Evolutionary conservation across 2,888 invertebrate genomes (phyloP).

Genomic region (Xylota segnis): DNA sequence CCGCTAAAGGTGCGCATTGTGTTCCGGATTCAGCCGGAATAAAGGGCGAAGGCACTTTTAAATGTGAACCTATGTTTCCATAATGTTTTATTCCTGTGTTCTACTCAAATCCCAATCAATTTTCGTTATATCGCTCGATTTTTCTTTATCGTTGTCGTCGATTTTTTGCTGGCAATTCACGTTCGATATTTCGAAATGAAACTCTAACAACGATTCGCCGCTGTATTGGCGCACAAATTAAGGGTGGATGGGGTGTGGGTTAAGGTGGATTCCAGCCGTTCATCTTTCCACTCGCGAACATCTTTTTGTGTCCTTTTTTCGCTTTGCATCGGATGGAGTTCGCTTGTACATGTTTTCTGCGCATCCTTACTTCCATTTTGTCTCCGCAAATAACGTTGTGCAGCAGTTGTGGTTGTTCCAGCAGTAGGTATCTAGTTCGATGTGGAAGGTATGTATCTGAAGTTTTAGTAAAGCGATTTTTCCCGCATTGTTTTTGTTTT

Average conservation of each 20-base stretch:
- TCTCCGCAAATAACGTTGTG: constrained; percentile 73
- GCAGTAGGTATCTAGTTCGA: constrained; percentile 24
- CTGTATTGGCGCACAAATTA: constrained; percentile 46
- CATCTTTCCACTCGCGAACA: constrained; percentile 70
- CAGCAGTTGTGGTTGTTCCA: constrained; percentile 75
- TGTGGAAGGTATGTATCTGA: constrained; percentile 51
- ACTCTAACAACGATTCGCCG: constrained; percentile 59
- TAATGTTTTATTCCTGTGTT: constrained; percentile 75
- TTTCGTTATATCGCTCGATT: constrained; percentile 73
- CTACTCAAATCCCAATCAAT: constrained; percentile 76
- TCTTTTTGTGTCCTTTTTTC: constrained; percentile 72
- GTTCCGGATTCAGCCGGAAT: constrained; percentile 46
- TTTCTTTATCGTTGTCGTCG: constrained; percentile 57
- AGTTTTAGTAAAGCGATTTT: constrained; percentile 66
- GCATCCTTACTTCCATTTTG: constrained; percentile 77
- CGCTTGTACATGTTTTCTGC: constrained; percentile 71
- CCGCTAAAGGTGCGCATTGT: constrained; percentile 63
- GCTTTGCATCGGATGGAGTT: constrained; percentile 73
- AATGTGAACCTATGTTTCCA: constrained; percentile 76
- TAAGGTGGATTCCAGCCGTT: constrained; percentile 47
- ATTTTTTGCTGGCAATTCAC: constrained; percentile 49
- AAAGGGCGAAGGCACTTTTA: constrained; percentile 69
- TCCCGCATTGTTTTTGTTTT: constrained; percentile 71
- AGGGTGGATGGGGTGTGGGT: constrained; percentile 25
- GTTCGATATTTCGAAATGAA: constrained; percentile 66